Base-by-base conservation (phyloP, 2,113 vertebrate species). In the Bubo bubo region DNA sequence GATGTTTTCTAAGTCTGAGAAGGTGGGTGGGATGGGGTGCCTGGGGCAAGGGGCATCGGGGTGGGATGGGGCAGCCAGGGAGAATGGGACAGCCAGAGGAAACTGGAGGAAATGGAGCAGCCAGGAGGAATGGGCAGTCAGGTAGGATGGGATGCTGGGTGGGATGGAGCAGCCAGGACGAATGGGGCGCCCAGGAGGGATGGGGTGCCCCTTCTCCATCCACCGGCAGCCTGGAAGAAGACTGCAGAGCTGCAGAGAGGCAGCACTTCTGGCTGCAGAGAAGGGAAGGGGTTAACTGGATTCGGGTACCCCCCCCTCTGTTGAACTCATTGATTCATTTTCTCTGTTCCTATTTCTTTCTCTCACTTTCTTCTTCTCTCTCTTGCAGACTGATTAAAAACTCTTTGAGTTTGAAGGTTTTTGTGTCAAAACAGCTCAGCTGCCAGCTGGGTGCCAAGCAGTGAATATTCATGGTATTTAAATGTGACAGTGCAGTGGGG, bases 391-490 rank as follows among this genome's bases (percentile, higher is more conserved):
- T 97, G 95, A 98, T 96, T 95, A 95, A 96, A 97, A 98, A 95
- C 87, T 96, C 93, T 97, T 97, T 96, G 97, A 97, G 93, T 97
- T 96, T 95, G 96, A 98, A 97, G 95, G 96, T 84, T 94, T 97
- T 94, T 96, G 95, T 97, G 96, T 97, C 96, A 97, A 95, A 96
- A 97, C 77, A 97, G 90, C 94, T 97, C 96, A 95, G 91, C 84
- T 92, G 86, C 96, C 94, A 93, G 97, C 97, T 95, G 96, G 97
- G 90, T 96, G 95, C 96, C 93, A 95, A 82, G 91, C 96, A 80
- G 96, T 97, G 96, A 97, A 96, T 93, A 97, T 90, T 97, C 97
- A 96, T 96, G 71, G 93, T 92, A 96, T 95, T 97, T 96, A 97
- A 98, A 96, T 75, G 90, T 79, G 92, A 79, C 88, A 53, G 95